A percentile compares a stretch with the other conserved stretches of the same genome.
Conservation (phyloP, 2,113 vertebrate species). For the Callospermophilus lateralis region DNA sequence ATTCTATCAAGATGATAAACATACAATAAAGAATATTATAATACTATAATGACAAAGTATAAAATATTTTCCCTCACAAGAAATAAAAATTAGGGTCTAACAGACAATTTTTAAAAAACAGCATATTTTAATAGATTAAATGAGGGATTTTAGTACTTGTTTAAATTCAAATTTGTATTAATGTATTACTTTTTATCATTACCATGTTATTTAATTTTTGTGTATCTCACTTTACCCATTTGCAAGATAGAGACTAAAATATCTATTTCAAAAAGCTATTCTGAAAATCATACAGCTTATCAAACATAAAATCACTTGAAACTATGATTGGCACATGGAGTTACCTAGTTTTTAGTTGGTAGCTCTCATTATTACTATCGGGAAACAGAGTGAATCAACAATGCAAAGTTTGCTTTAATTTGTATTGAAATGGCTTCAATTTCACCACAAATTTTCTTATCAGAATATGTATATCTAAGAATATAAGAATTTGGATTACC, state of each 20-base stretch:
- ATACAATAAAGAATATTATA: neutral
- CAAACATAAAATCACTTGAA: slow-evolving; percentile 22
- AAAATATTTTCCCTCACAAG: neutral
- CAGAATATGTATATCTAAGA: neutral
- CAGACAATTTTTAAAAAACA: neutral
- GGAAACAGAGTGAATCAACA: neutral
- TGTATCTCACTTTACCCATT: neutral
- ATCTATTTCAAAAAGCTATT: neutral
- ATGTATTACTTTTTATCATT: neutral
- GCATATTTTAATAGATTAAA: neutral
- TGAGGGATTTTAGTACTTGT: neutral
- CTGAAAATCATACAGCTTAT: neutral
- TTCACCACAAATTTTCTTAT: neutral
- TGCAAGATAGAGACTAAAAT: neutral
- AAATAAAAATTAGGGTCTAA: neutral
- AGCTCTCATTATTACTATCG: neutral
- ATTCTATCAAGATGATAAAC: slow-evolving; percentile 28
- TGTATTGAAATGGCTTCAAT: neutral
- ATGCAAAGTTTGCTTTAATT: neutral
- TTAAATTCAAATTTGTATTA: neutral
- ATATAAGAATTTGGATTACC: neutral
- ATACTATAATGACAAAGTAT: neutral
- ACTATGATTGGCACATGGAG: neutral
- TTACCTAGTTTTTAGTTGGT: neutral
- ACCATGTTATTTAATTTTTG: neutral